Evolutionary conservation across 2,888 invertebrate species (phyloP), one percentile per base, ranked within the genome.

Genomic region (Drosophila kokeensis): DNA sequence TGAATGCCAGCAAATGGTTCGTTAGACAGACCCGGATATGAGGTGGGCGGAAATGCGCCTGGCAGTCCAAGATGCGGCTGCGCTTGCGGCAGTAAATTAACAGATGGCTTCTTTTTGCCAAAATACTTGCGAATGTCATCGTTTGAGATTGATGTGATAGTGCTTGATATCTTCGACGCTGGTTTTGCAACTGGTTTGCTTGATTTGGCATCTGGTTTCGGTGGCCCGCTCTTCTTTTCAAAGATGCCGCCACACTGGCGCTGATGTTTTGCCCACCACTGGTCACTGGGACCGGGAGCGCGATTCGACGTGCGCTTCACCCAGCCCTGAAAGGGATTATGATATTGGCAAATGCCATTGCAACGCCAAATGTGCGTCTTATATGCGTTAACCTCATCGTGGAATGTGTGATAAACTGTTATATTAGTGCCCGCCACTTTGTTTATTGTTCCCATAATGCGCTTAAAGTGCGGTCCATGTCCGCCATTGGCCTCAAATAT

Each of bases 321-420:
- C 87, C 96, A 96, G 0, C 99, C 99, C 93, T 95, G 98, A 92
- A 95, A 98, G 0, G 99, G 99, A 58, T 94, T 94, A 67, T 94
- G 93, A 2, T 94, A 93, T 81, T 96, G 96, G 92, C 99, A 99
- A 0, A 96, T 95, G 0, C 99, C 99, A 93, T 97, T 94, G 92
- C 99, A 99, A 81, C 97, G 95, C 99, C 99, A 99, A 96, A 98
- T 97, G 93, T 99, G 99, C 55, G 96, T 96, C 92, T 96, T 95
- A 92, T 98, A 99, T 2, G 96, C 92, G 72, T 95, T 91, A 10
- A 99, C 99, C 94, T 99, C 99, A 92, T 98, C 98, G 92, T 98
- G 97, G 92, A 99, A 99, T 79, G 94, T 95, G 92, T 99, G 99
- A 92, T 98, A 99, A 55, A 99, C 97, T 27, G 96, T 96, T 60